Evolutionary conservation across 2,113 vertebrate genomes (phyloP), one percentile per base, ranked within the genome.

Genomic region (Eclectus roratus): DNA sequence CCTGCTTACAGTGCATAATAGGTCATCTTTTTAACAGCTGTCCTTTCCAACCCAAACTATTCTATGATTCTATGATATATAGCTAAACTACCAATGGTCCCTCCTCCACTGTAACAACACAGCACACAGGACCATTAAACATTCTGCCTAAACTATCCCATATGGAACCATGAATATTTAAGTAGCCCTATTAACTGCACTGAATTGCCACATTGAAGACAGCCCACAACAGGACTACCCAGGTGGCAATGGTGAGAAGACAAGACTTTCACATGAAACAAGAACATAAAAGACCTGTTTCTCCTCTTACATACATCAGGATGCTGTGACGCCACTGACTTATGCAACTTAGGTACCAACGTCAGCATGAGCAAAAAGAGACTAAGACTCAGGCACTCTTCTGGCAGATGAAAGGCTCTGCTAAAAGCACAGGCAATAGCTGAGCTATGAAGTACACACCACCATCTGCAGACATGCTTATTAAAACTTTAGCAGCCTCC

Each of bases 381-480:
- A 17, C 71, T 10, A 24, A 49, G 55, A 13, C 58, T 60, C 88
- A 65, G 41, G 33, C 50, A 9, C 63, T 25, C 6, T 2, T 71
- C 72, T 31, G 60, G 60, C 52, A 94, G 65, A 93, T 80, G 65
- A 92, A 95, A 96, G 79, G 79, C 89, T 94, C 70, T 88, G 71
- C 46, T 49, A 17, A 71, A 73, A 80, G 49, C 74, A 35, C 63
- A 85, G 74, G 84, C 74, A 60, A 21, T 7, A 56, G 89, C 7
- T 55, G 74, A 80, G 74, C 55, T 71, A 23, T 17, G 58, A 78
- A 81, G 52, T 13, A 71, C 70, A 27, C 4, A 8, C 66, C 71
- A 78, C 44, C 50, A 82, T 70, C 81, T 82, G 79, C 81, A 94
- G 79, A 85, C 66, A 3, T 5, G 52, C 52, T 86, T 80, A 88